These are phyloP conservation scores for Copidosoma floridanum DNA, from an alignment of 1,140 invertebrate species.

Conservation along the genomic window DNA sequence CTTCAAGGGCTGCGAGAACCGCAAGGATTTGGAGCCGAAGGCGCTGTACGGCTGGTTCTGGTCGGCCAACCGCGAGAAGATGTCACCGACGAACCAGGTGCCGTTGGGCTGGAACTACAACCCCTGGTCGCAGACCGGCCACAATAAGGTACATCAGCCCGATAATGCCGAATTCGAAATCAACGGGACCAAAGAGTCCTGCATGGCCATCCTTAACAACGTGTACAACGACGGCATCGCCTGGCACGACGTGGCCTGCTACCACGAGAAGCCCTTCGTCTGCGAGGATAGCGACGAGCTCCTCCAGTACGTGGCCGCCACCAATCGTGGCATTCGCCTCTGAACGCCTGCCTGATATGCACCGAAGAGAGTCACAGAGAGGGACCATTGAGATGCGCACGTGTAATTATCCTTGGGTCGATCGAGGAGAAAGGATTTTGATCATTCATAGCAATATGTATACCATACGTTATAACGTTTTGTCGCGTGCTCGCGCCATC, in stretches of 20 bases:
- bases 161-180: constrained; percentile 91
- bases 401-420: too few relatives aligned
- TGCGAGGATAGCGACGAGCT: constrained; percentile 87
- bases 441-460: background rate
- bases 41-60: constrained; percentile 88
- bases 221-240: constrained; percentile 88
- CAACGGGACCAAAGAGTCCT: constrained; percentile 84
- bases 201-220: constrained; percentile 82
- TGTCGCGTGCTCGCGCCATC: too few relatives aligned
- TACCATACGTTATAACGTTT: background rate
- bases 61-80: constrained; percentile 86
- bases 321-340: constrained; percentile 75
- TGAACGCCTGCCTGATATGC: too few relatives aligned
- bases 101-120: constrained; percentile 74
- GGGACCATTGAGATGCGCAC: too few relatives aligned
- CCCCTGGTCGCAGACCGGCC: constrained; percentile 84
- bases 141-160: constrained; percentile 83
- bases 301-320: constrained; percentile 77
- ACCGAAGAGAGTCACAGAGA: too few relatives aligned
- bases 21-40: constrained; percentile 82
- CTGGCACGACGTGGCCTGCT: constrained; percentile 91
- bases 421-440: background rate
- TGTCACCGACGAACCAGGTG: constrained; percentile 75
- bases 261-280: constrained; percentile 86
- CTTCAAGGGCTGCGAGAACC: constrained; percentile 87